Evolutionary conservation across 2,888 invertebrate species (phyloP), one percentile per base, ranked within the genome.

Genomic region (Pherbina coryleti): DNA sequence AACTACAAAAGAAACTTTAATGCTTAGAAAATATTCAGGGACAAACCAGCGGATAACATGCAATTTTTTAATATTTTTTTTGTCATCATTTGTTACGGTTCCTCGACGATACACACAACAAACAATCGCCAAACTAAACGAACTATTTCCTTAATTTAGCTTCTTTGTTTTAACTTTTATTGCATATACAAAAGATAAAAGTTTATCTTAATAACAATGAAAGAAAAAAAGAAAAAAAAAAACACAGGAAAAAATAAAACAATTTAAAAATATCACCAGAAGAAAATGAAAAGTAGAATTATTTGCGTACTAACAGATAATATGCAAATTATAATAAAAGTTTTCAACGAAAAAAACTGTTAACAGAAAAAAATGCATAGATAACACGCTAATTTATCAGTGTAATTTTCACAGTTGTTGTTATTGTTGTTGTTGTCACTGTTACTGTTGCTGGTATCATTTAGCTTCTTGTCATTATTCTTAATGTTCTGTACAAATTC

Each of bases 351-450:
- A 67, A 8, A 62, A 71, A 55, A 49, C 37, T 17, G 19, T 60
- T n/a, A 51, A 74, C 14, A 57, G 44, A 11, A 44, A 70, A 67
- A 80, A 78, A 51, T 79, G 78, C 79, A 79, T 80, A 81, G 81
- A 81, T 81, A 81, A 62, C 60, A 64, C 66, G 71, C 76, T 81
- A 80, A 81, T 81, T 80, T 79, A 80, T 81, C 79, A 73, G 79
- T 76, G 49, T 75, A 75, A 79, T 78, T 74, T 82, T 79, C 51
- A 34, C 22, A 34, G 34, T 37, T 71, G 60, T 75, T 64, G 31
- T 62, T 75, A 44, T 75, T 78, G 8, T 53, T 70, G 66, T 55
- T 71, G 9, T 64, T 62, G 60, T 69, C 62, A 31, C 62, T 70
- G 70, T 69, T 31, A 17, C 31, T 77, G 44, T 73, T 34, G 60